A percentile compares a stretch with the other conserved stretches of the same genome.
These are phyloP conservation scores for Chaetodon trifasciatus DNA, from an alignment of 2,797 vertebrate genomes.

Conservation along the genomic window DNA sequence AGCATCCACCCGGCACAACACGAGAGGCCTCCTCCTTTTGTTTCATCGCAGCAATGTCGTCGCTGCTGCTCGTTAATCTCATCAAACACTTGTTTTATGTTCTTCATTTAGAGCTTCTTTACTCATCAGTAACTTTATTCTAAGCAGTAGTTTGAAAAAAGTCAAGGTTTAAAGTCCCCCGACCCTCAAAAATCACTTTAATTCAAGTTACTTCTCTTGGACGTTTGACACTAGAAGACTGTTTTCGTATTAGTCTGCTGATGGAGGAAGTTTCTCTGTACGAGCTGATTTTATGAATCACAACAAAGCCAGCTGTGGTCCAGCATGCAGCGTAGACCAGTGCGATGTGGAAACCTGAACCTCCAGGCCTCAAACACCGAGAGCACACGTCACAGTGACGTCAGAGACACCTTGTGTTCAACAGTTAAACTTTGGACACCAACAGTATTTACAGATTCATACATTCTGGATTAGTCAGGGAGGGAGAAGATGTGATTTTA, in stretches of 20 bases:
- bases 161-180: constrained; percentile 1
- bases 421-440: background rate
- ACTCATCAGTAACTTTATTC: background rate
- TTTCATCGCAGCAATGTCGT: background rate
- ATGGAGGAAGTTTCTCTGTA: too few relatives aligned
- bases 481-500: background rate
- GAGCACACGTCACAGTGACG: background rate
- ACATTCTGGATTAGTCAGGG: background rate
- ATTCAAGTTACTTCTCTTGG: background rate
- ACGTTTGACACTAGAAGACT: too few relatives aligned
- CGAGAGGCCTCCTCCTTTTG: background rate
- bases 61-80: background rate
- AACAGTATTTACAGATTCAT: background rate
- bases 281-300: background rate
- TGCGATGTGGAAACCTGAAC: background rate
- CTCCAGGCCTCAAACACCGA: too few relatives aligned
- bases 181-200: background rate
- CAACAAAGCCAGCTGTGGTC: background rate
- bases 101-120: background rate
- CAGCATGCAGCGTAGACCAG: background rate
- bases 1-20: constrained; percentile 19
- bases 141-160: background rate
- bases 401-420: background rate
- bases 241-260: too few relatives aligned
- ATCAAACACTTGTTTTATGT: background rate